Conservation (phyloP, 2,888 invertebrate genomes). For the Temnothorax unifasciatus region DNA sequence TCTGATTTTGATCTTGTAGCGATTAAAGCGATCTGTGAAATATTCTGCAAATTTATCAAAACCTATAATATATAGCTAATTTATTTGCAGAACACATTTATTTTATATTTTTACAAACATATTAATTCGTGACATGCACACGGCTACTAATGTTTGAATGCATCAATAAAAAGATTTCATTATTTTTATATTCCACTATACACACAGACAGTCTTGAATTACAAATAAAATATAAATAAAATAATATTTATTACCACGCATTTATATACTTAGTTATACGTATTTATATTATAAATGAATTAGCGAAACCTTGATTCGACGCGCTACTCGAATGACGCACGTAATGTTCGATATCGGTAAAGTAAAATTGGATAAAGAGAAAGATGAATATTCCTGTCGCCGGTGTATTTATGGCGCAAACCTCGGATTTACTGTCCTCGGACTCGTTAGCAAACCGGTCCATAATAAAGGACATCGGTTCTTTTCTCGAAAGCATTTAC, state of each 20-base stretch:
- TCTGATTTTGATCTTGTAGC: constrained; percentile 10
- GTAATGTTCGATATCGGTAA: not conserved
- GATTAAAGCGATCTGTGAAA: constrained; percentile 13
- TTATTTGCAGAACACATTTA: not conserved
- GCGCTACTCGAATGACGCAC: constrained; percentile 5
- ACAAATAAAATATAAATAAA: not conserved
- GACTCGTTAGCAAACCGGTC: constrained; percentile 67
- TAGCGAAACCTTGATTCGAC: constrained; percentile 10
- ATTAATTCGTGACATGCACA: not conserved
- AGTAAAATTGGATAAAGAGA: constrained; percentile 22
- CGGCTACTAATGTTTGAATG: not conserved
- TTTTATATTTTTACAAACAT: not conserved
- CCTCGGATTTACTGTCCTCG: constrained; percentile 22
- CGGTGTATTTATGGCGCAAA: constrained; percentile 7
- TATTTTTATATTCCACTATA: not conserved
- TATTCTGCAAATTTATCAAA: not conserved
- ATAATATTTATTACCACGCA: not conserved
- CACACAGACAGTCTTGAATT: not conserved
- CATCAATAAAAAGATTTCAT: not conserved
- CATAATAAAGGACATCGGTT: constrained; percentile 64
- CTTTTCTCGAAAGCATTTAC: constrained; percentile 66
- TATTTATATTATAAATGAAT: not conserved
- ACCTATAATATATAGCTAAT: not conserved
- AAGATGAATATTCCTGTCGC: constrained; percentile 18
- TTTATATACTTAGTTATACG: not conserved